Base-by-base conservation (phyloP, 2,888 invertebrate species). In the Troides helena region DNA sequence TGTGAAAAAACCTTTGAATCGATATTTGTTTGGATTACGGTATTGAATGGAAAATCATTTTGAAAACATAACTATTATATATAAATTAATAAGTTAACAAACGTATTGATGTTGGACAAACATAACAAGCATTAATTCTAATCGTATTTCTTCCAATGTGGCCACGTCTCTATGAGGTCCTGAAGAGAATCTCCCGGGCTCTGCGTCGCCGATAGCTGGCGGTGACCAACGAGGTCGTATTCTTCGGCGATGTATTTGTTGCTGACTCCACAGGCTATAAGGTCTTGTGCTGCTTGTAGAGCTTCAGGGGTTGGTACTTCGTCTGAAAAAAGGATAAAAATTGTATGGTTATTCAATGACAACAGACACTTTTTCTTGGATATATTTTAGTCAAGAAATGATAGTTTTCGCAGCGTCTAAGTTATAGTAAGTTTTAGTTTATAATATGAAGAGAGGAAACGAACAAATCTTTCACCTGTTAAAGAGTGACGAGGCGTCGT, bases 181-280 rank as follows among this genome's bases (percentile, higher is more conserved):
- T 90, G 94, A 18, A 95, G 83, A 67, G 84, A 79, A 0, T 84
- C 77, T 1, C 95, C 95, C 53, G 95, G 95, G 76, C 94, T 95
- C 2, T 78, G 65, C 0, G 94, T 94, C 0, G 75, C 74, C 4
- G 80, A 80, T 4, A 95, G 84, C 82, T 95, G 94, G 62, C 92
- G 82, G 46, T 93, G 94, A 0, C 92, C 95, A n/a, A 94, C 85
- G n/a, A 95, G 74, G 60, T 86, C 84, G 74, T 94, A 94, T 39
- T 90, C 80, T 5, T 76, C 75, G 12, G 82, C 80, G 4, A 95
- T 77, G 71, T 92, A 88, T 0, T 89, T 88, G 53, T 86, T 77
- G 17, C 83, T 78, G 0, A 92, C 86, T 0, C 89, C 94, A 75
- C 94, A 95, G 10, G 83, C 74, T n/a, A 95, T 79, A 23, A 95